A percentile compares a stretch with the other conserved stretches of the same genome.
These are phyloP conservation scores for Litoditis marina DNA, from an alignment of 2,888 invertebrate species.

Conservation along the genomic window DNA sequence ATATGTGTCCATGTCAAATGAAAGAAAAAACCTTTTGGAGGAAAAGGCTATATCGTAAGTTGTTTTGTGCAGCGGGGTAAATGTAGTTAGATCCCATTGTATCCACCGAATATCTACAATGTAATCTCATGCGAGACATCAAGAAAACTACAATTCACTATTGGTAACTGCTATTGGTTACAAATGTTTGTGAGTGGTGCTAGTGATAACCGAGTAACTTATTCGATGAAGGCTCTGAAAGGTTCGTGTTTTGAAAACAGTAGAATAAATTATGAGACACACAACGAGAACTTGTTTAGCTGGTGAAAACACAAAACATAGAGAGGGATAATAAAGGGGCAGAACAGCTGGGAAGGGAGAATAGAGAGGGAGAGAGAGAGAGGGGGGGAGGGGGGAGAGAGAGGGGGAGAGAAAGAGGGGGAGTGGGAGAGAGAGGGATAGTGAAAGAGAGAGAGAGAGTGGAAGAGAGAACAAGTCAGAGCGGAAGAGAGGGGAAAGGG, in stretches of 20 bases:
- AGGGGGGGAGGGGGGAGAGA: constrained; percentile 3
- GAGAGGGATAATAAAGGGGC: not conserved
- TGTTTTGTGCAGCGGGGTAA: too few species aligned
- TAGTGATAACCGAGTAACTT: too few species aligned
- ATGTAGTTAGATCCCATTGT: too few species aligned
- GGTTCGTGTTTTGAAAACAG: not conserved
- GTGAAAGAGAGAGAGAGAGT: not conserved
- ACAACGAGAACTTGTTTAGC: not conserved
- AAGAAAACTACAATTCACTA: too few species aligned
- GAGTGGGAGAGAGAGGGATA: not conserved
- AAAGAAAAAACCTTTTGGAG: too few species aligned
- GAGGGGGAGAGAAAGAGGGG: not conserved
- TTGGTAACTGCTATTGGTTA: too few species aligned
- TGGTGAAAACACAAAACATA: not conserved
- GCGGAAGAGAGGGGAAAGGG: too few species aligned
- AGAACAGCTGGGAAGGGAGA: constrained; percentile 1
- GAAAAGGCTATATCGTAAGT: too few species aligned
- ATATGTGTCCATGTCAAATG: too few species aligned
- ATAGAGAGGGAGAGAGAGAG: constrained; percentile 5
- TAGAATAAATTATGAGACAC: not conserved
- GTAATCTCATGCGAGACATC: too few species aligned
- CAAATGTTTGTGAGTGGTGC: too few species aligned
- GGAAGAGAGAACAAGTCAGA: not conserved
- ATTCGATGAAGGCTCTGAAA: not conserved
- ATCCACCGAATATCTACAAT: too few species aligned